Base-by-base conservation (phyloP, 2,113 vertebrate species). In the Eretmochelys imbricata region DNA sequence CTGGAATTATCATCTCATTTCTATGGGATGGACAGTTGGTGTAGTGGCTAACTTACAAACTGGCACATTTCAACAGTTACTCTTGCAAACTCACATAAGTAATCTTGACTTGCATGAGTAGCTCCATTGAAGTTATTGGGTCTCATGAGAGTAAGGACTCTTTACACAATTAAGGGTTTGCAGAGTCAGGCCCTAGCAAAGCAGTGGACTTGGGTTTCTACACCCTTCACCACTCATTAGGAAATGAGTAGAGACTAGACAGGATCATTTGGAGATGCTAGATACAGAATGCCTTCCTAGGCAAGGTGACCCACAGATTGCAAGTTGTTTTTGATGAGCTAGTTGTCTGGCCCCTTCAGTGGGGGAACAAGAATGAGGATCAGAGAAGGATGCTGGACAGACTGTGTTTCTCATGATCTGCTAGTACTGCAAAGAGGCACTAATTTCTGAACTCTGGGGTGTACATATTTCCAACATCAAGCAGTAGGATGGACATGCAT, bases 301-400 rank as follows among this genome's bases (percentile, higher is more conserved):
- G 29, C 65, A 72, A 72, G n/a, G 35, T 10, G 65, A 38, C 24
- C 57, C 42, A 0, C 0, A 1, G 0, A 27, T 27, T 75, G 54
- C 19, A 57, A 10, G 62, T 62, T 76, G 38, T 2, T 16, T 92
- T 16, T 48, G 27, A 53, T 65, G 24, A 13, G 10, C 42, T 10
- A 38, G 27, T 7, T 80, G 85, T 90, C 42, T 57, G 57, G 1
- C 20, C 31, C 7, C 48, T 27, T 5, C n/a, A 25, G 7, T 25
- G 50, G 49, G 16, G 49, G 35, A n/a, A 83, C 38, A 85, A 81
- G 35, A 69, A 10, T 46, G 72, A 76, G 24, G 38, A 46, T 11
- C 25, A 87, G 55, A 29, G 75, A 65, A 57, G 57, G 29, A 42
- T 48, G 75, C 13, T 5, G 19, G 38, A 17, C 9, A 38, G 17